Percentiles rank a stretch among this genome's conserved stretches.
Conservation (phyloP, 2,797 vertebrate species). For the Crotalus adamanteus region DNA sequence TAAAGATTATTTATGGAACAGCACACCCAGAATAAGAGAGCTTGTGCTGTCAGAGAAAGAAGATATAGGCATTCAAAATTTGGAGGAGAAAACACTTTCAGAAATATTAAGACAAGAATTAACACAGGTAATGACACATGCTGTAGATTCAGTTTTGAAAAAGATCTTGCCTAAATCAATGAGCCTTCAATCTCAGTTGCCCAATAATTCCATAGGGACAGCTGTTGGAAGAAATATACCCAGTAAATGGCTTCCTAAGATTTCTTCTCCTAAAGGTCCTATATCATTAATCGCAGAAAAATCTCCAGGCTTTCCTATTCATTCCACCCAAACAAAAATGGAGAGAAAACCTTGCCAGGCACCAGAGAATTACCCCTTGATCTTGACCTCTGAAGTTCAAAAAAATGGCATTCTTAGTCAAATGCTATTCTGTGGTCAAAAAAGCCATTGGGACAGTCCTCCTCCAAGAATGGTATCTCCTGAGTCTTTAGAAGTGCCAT, state of each 20-base stretch:
- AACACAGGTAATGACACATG: constrained; percentile 76
- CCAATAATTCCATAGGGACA: constrained; percentile 49
- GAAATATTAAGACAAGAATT: constrained; percentile 85
- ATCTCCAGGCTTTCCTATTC: constrained; percentile 63
- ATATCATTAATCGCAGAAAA: constrained; percentile 75
- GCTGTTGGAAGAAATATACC: constrained; percentile 28
- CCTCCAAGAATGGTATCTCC: constrained; percentile 68
- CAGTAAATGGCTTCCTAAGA: constrained; percentile 41
- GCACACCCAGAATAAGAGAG: neutral
- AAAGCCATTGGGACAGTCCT: constrained; percentile 64
- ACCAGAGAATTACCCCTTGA: constrained; percentile 72
- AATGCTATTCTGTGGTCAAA: constrained; percentile 76
- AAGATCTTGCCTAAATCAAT: constrained; percentile 69
- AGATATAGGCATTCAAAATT: constrained; percentile 45
- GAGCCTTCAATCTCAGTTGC: constrained; percentile 65
- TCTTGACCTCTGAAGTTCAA: constrained; percentile 70
- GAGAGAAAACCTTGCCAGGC: constrained; percentile 76
- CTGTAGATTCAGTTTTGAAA: constrained; percentile 85
- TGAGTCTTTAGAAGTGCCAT: constrained; percentile 74
- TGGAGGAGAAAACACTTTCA: constrained; percentile 72
- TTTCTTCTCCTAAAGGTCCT: constrained; percentile 55
- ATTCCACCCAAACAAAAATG: constrained; percentile 63
- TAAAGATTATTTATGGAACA: constrained; percentile 57
- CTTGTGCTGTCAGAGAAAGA: constrained; percentile 52
- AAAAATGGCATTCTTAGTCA: constrained; percentile 83